Base-by-base conservation (phyloP, 2,888 invertebrate genomes). In the Elysia crispata region DNA sequence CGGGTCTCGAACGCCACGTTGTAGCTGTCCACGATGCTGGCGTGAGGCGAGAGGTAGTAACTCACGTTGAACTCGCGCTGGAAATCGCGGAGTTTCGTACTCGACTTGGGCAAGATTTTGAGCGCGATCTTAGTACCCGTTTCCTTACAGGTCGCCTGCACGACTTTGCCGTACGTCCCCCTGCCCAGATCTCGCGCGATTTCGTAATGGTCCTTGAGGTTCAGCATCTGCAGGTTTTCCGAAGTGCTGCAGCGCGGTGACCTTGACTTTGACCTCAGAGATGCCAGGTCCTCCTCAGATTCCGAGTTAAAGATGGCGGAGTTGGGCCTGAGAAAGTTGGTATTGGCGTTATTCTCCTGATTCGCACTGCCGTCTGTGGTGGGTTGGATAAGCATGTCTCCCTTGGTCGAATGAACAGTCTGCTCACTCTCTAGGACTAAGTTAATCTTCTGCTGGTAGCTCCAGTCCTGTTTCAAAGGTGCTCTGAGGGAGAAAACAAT, bases 61-160 rank as follows among this genome's bases (percentile, higher is more conserved):
- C 97, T 96, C 92, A 97, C 98, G 93, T 98, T 97, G 93, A 98
- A 98, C 94, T 99, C 98, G 85, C 97, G 95, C 92, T 97, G 96
- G 93, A 96, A 96, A 92, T 98, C 98, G 88, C 96, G 95, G 86
- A 97, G 93, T 64, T 96, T 95, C 8, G 92, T 92, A 60, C 89
- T 88, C 25, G 90, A 87, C 82, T 93, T 92, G n/a, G 92, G 91
- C 81, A 93, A 89, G 49, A 92, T 88, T 85, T 98, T 98, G 76
- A 98, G 93, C 20, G 98, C 98, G 94, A 98, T 97, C 93, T 97
- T 97, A 66, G 96, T 96, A 87, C 96, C 96, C 0, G 97, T 97
- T 86, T 96, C 96, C 86, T 96, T 95, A 93, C 98, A 98, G 91
- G 97, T 97, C 49, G 97, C 97, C 82, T 98, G 93, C 79, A 98